Evolutionary conservation across 2,797 vertebrate genomes (phyloP).

Genomic region (Sebastes iracundus): DNA sequence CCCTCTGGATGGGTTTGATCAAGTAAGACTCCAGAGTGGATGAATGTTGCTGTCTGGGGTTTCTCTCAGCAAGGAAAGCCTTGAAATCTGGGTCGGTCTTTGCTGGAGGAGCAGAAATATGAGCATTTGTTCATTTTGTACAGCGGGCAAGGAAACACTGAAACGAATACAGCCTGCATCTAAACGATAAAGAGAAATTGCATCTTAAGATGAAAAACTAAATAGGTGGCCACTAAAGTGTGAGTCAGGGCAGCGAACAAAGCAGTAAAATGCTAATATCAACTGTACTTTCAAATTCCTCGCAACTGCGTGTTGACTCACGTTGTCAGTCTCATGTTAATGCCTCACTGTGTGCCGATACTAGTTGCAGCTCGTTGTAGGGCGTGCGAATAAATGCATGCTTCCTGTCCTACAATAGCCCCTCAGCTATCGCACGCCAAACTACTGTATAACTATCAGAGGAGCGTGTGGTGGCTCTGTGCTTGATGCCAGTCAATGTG

Average conservation of each 20-base stretch:
- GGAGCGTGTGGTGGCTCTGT: not conserved
- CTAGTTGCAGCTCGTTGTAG: not conserved
- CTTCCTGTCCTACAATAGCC: not conserved
- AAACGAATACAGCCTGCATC: not conserved
- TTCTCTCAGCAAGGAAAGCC: conserved; percentile 93
- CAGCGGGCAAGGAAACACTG: not conserved
- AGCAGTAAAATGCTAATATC: not conserved
- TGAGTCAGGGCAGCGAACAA: not conserved
- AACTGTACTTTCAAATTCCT: not conserved
- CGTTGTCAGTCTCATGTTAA: not conserved
- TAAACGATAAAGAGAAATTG: not conserved
- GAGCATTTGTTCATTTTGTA: not conserved
- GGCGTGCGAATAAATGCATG: not conserved
- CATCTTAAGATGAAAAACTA: not conserved
- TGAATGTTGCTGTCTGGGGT: conserved; percentile 93
- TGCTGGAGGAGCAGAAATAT: conserved; percentile 76
- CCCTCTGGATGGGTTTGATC: conserved; percentile 98
- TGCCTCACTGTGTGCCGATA: not conserved
- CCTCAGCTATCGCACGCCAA: not conserved
- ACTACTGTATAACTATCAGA: not conserved
- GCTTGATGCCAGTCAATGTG: not conserved
- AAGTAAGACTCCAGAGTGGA: conserved; percentile 96
- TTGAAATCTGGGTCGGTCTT: conserved; percentile 94
- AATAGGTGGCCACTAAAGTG: not conserved
- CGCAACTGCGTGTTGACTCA: not conserved